Conservation (phyloP, 1,140 invertebrate genomes). For the Plodia interpunctella region DNA sequence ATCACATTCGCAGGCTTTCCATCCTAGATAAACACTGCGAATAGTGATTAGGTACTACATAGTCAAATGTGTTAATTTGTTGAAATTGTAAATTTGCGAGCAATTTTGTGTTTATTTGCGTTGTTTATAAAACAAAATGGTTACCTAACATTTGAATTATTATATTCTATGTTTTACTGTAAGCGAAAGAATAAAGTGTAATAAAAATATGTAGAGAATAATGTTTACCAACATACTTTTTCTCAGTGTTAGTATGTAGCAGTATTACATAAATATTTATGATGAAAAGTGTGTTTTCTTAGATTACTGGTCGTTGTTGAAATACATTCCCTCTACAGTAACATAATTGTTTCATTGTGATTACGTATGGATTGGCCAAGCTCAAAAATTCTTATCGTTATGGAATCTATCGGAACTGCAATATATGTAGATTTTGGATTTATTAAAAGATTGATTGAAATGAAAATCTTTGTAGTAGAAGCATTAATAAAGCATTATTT, state of each 20-base stretch:
- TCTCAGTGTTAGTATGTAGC: neutral
- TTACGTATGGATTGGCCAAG: too few species aligned
- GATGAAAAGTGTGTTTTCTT: slow-evolving; percentile 3
- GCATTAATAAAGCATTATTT: too few species aligned
- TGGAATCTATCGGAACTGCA: too few species aligned
- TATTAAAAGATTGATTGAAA: too few species aligned
- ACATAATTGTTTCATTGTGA: neutral
- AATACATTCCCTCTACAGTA: slow-evolving; percentile 8
- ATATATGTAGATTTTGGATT: too few species aligned
- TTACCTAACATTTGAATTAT: neutral
- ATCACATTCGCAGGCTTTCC: slow-evolving; percentile 8
- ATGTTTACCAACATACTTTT: neutral
- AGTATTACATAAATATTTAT: slow-evolving; percentile 6
- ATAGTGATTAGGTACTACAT: neutral
- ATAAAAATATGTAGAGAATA: neutral
- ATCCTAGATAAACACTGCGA: neutral
- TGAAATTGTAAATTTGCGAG: slow-evolving; percentile 8
- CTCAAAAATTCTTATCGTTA: too few species aligned
- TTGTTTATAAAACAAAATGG: slow-evolving; percentile 1
- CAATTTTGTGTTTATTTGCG: slow-evolving; percentile 17
- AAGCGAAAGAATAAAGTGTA: neutral
- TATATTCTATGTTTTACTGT: neutral
- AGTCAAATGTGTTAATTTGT: slow-evolving; percentile 14
- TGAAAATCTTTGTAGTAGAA: too few species aligned
- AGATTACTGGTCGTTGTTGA: neutral